Evolutionary conservation across 2,113 vertebrate species (phyloP).

Genomic region (Brienomyrus brachyistius): DNA sequence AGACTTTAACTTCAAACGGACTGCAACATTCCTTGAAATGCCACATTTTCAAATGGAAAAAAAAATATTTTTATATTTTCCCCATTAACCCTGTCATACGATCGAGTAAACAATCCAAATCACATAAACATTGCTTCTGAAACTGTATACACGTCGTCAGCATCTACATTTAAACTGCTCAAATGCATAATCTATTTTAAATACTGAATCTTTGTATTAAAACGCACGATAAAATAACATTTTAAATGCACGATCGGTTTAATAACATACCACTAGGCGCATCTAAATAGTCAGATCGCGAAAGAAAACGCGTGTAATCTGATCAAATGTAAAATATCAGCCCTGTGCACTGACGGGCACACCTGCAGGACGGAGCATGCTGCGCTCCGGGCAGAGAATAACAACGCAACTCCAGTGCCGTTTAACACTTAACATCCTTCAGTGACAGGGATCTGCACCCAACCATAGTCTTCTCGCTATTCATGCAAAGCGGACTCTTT

Average conservation of each 20-base stretch:
- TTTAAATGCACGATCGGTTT: not conserved
- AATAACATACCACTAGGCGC: not conserved
- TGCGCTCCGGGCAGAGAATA: not conserved
- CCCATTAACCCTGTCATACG: not conserved
- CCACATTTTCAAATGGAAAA: not conserved
- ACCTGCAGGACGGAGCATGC: constrained; percentile 1
- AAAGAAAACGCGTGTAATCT: not conserved
- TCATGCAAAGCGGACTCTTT: not conserved
- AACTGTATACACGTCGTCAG: not conserved
- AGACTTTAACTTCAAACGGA: not conserved
- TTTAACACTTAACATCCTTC: constrained; percentile 6
- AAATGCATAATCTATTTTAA: not conserved
- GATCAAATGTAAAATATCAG: not conserved
- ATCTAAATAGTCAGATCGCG: not conserved
- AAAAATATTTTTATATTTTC: not conserved
- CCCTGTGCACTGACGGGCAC: not conserved
- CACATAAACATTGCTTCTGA: not conserved
- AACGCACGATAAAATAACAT: not conserved
- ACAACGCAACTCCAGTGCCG: not conserved
- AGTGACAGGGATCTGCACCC: not conserved
- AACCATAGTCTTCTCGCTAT: not conserved
- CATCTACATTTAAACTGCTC: not conserved
- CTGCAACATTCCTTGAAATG: not conserved
- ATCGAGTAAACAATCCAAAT: not conserved
- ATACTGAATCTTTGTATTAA: not conserved